phyloP scores from a whole-genome alignment of 2,113 vertebrate genomes.

The Ivindomyrus marchei region DNA sequence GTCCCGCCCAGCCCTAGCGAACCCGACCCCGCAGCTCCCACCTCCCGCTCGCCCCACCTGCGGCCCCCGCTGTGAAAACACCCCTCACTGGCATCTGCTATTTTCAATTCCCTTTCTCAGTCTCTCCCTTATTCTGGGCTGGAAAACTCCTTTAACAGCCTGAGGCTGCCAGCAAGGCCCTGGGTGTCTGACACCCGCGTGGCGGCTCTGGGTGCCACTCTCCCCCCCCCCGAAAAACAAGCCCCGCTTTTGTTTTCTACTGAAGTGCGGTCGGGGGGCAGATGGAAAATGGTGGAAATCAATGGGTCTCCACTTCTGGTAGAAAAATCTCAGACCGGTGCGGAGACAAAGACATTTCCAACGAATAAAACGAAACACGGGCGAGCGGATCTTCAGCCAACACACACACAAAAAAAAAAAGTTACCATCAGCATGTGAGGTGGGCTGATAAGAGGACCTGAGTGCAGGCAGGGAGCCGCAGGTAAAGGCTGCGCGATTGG shows the following conservation, averaged over 20 bases:
- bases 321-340: constrained; percentile 33
- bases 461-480: neutral
- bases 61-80: neutral
- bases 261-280: constrained; percentile 41
- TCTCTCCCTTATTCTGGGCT: neutral
- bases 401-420: neutral
- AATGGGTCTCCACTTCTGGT: constrained; percentile 12
- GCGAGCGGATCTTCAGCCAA: neutral
- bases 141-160: neutral
- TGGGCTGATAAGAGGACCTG: neutral
- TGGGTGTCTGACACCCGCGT: constrained; percentile 23
- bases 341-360: constrained; percentile 32
- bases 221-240: constrained; percentile 3
- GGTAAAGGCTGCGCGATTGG: neutral
- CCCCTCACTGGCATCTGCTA: neutral
- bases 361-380: constrained; percentile 32
- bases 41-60: constrained; percentile 6
- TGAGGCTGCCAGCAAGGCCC: neutral
- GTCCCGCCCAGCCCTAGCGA: neutral
- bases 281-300: constrained; percentile 43
- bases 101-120: constrained; percentile 11
- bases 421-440: neutral
- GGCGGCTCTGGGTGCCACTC: neutral
- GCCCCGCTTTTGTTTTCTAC: constrained; percentile 35
- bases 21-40: neutral